Conservation (phyloP, 2,113 vertebrate species). For the Elgaria multicarinata region DNA sequence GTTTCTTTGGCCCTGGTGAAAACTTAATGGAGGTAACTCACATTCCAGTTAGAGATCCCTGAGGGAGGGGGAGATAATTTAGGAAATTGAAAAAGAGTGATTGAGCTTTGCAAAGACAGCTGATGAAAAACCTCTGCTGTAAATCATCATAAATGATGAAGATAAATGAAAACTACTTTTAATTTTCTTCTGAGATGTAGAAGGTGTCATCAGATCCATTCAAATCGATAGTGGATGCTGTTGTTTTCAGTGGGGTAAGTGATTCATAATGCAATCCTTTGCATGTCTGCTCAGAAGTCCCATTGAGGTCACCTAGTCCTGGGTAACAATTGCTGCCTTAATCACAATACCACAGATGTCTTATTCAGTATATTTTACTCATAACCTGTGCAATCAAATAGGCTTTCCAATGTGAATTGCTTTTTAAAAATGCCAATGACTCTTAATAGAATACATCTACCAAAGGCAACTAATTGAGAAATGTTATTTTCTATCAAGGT, state of each 20-base stretch:
- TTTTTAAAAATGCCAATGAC: not conserved
- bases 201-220: slow-evolving; percentile 25
- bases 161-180: slow-evolving; percentile 33
- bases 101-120: slow-evolving; percentile 41
- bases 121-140: slow-evolving; percentile 3
- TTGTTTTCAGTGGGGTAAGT: not conserved
- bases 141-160: slow-evolving; percentile 30
- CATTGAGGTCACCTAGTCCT: not conserved
- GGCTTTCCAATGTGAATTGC: not conserved
- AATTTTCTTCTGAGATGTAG: slow-evolving; percentile 3
- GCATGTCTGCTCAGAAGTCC: not conserved
- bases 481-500: not conserved
- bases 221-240: not conserved
- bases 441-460: not conserved
- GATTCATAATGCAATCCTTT: not conserved
- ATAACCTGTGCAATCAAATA: not conserved
- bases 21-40: slow-evolving; percentile 39
- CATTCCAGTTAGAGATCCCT: slow-evolving; percentile 30
- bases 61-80: slow-evolving; percentile 27
- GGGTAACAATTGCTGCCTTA: not conserved
- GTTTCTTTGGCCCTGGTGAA: slow-evolving; percentile 44
- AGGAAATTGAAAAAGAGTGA: slow-evolving; percentile 1
- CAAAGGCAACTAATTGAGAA: not conserved
- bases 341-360: not conserved
- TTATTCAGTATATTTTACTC: not conserved